Conservation (phyloP, 1,140 invertebrate species). For the Polypedilum pembai region DNA sequence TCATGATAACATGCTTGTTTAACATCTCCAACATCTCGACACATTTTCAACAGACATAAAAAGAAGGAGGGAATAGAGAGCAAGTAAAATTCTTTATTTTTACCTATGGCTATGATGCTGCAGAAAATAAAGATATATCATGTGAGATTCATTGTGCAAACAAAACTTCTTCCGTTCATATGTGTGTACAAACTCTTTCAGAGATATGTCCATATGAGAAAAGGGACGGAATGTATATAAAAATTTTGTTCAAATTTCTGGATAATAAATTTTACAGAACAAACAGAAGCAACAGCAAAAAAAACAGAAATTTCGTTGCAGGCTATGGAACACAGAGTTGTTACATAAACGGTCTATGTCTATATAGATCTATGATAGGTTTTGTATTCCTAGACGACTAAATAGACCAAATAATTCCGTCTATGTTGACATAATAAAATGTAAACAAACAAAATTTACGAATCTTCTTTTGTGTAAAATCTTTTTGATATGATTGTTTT, state of each 20-base stretch:
- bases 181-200: background rate
- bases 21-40: background rate
- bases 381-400: background rate
- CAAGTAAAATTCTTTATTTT: background rate
- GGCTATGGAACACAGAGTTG: background rate
- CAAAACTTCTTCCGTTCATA: background rate
- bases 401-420: too few species aligned
- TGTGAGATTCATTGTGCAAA: conserved; percentile 5
- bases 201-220: conserved; percentile 14
- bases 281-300: background rate
- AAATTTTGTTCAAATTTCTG: background rate
- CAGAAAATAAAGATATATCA: conserved; percentile 7
- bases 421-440: too few species aligned
- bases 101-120: background rate
- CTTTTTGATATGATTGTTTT: too few species aligned
- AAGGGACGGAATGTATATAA: background rate
- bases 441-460: too few species aligned
- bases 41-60: background rate
- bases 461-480: too few species aligned
- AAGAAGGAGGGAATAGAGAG: background rate
- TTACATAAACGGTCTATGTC: too few species aligned
- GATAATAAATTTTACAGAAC: conserved; percentile 14
- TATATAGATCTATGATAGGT: too few species aligned
- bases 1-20: too few species aligned
- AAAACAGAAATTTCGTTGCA: background rate